These are phyloP conservation scores for Trachelus troglodyta DNA, from an alignment of 2,888 invertebrate species.

Conservation along the genomic window DNA sequence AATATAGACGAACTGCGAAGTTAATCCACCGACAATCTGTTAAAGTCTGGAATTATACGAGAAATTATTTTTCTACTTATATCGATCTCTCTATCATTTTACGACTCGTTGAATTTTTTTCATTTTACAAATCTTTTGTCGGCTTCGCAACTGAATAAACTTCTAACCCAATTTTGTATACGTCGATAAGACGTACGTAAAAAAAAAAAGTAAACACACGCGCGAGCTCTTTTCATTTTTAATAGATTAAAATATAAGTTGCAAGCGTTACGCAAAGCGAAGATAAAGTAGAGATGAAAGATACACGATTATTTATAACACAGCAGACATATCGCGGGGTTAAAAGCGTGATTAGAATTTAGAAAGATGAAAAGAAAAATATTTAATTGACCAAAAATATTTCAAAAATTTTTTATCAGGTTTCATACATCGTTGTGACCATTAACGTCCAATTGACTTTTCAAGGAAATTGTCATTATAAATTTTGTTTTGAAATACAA, in stretches of 20 bases:
- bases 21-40: not conserved
- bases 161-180: not conserved
- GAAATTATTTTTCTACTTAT: not conserved
- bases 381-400: not conserved
- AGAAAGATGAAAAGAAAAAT: not conserved
- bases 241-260: not conserved
- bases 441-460: too few relatives aligned
- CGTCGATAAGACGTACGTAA: not conserved
- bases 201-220: not conserved
- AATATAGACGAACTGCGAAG: too few relatives aligned
- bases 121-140: not conserved
- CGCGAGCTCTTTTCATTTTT: not conserved
- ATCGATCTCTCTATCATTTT: not conserved
- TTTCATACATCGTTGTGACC: not conserved
- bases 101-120: not conserved
- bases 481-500: too few relatives aligned
- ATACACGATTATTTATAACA: not conserved
- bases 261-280: not conserved
- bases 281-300: not conserved
- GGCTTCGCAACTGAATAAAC: not conserved
- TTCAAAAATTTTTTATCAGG: not conserved
- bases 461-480: too few relatives aligned
- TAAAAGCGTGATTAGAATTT: not conserved
- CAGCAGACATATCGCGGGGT: too few relatives aligned
- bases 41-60: not conserved